phyloP scores from a whole-genome alignment of 2,113 vertebrate genomes.

The Ariopsis seemanni region DNA sequence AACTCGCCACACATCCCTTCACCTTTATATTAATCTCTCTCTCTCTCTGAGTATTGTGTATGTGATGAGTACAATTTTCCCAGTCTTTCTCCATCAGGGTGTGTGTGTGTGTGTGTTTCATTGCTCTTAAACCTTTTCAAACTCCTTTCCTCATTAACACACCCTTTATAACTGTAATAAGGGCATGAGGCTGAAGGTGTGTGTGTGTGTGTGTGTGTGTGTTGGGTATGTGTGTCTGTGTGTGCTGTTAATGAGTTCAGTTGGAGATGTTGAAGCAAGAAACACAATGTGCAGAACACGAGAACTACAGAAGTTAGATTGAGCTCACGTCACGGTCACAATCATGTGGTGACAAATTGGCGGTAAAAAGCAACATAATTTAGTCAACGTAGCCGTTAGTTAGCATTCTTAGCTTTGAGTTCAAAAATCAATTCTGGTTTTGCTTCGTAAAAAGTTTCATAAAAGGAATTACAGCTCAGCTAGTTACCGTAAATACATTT shows the following conservation, averaged over 20 bases:
- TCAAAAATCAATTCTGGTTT: background rate
- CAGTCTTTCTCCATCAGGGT: background rate
- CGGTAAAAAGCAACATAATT: background rate
- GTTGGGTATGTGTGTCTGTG: constrained; percentile 4
- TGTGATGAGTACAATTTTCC: background rate
- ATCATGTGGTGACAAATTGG: background rate
- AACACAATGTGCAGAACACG: background rate
- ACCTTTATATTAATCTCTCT: background rate
- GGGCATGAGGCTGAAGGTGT: background rate
- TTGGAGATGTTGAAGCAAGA: background rate
- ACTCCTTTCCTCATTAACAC: background rate
- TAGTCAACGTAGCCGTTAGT: background rate
- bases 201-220: constrained; percentile 5
- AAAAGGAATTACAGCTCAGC: background rate
- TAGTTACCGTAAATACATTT: background rate
- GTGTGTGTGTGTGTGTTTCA: background rate
- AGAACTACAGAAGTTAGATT: background rate
- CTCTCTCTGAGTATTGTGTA: background rate
- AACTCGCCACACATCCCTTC: background rate
- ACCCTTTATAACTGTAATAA: constrained; percentile 5
- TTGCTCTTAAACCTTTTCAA: background rate
- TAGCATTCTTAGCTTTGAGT: background rate
- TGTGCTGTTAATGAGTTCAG: constrained; percentile 1
- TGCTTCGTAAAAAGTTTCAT: background rate
- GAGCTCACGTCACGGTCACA: background rate